phyloP scores from a whole-genome alignment of 2,888 invertebrate genomes.

The Chromoteleia sp. region DNA sequence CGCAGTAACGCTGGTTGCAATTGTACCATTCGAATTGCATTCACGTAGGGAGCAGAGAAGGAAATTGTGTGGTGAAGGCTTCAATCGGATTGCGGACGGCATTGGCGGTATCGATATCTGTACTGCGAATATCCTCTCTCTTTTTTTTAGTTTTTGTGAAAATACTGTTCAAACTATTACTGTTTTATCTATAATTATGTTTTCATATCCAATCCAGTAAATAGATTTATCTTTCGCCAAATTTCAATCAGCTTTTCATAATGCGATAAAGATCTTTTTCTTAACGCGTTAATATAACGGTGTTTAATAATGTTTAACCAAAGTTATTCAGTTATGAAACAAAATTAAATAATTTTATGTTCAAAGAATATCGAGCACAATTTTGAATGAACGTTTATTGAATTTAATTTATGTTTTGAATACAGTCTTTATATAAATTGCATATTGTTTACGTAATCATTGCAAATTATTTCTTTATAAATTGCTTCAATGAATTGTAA shows the following conservation, averaged over 20 bases:
- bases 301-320: too few relatives aligned
- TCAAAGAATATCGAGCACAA: too few relatives aligned
- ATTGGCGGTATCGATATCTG: conserved; percentile 65
- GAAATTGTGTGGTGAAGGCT: conserved; percentile 69
- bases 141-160: conserved; percentile 33
- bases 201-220: conserved; percentile 19
- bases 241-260: not conserved
- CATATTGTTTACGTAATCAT: too few relatives aligned
- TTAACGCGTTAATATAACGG: too few relatives aligned
- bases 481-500: too few relatives aligned
- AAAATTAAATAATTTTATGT: too few relatives aligned
- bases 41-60: conserved; percentile 65
- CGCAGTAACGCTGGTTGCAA: conserved; percentile 72
- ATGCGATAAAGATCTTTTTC: too few relatives aligned
- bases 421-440: too few relatives aligned
- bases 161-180: conserved; percentile 50
- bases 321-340: too few relatives aligned
- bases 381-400: too few relatives aligned
- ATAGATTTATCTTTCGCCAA: conserved; percentile 9
- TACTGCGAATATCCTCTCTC: conserved; percentile 40
- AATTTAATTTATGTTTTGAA: too few relatives aligned
- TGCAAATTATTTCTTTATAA: too few relatives aligned
- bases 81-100: conserved; percentile 67
- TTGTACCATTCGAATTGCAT: conserved; percentile 70
- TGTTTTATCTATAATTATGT: conserved; percentile 44